Base-by-base conservation (phyloP, 2,888 invertebrate genomes). In the Lasioglossum pauxillum region DNA sequence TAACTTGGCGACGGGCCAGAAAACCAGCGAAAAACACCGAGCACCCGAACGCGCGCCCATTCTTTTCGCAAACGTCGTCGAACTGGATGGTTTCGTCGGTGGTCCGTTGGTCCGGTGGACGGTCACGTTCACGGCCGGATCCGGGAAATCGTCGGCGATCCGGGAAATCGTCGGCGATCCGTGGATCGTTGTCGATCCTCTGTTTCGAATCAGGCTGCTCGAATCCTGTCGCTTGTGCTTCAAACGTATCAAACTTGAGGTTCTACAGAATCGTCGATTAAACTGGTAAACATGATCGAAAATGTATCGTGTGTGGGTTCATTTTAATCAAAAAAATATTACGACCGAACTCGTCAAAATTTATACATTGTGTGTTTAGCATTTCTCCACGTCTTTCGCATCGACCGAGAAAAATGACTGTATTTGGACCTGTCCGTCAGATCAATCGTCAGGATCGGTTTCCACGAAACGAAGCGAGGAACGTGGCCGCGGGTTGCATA, bases 101-200 rank as follows among this genome's bases (percentile, higher is more conserved):
- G 71, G 49, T 49, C n/a, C 19, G 46, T 1, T 16, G 67, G 8
- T 35, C 14, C 23, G n/a, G 4, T 41, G 74, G 69, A 85, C 82
- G 86, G 86, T 84, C 88, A 89, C 85, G 88, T 89, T 88, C 89
- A 88, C 41, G 84, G 90, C 60, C 88, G 83, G 27, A 60, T 0
- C 23, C 77, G 23, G 38, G 75, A 64, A 78, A 78, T n/a, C 27
- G n/a, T 16, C 0, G 14, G 19, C 23, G 60, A 72, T 73, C 46
- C 60, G 41, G 38, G 75, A 64, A 78, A 78, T n/a, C 27, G n/a
- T 16, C 0, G 14, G 19, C 23, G 60, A 72, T 73, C 46, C 60
- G 41, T 67, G 49, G 38, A 78, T 67, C 64, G 27, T 27, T 14
- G 3, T 12, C 5, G 60, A 5, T 60, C 23, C 16, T 14, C 60